Evolutionary conservation across 2,797 vertebrate genomes (phyloP).

Genomic region (Tamandua tetradactyla): DNA sequence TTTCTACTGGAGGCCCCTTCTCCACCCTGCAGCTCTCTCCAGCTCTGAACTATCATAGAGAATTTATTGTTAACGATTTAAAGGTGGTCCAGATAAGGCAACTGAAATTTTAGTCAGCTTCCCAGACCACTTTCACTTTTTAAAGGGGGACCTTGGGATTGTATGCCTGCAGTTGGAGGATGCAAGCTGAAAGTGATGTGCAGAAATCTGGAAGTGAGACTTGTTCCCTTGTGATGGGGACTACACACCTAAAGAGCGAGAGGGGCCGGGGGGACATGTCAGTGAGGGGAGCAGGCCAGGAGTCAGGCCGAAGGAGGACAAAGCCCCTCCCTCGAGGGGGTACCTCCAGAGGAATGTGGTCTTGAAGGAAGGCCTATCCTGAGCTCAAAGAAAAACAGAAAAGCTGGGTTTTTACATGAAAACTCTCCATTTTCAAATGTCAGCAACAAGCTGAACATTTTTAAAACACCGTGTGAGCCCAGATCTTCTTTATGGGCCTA

Average conservation of each 20-base stretch:
- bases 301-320: background rate
- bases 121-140: background rate
- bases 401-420: slow-evolving; percentile 1
- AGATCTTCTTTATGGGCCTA: background rate
- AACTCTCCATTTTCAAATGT: slow-evolving; percentile 39
- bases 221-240: background rate
- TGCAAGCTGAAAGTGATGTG: background rate
- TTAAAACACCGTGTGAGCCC: background rate
- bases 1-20: background rate
- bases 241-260: background rate
- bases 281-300: background rate
- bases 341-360: background rate
- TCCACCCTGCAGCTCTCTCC: background rate
- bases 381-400: background rate
- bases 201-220: background rate
- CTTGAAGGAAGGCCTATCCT: background rate
- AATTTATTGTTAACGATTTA: slow-evolving; percentile 23
- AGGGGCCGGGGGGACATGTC: background rate
- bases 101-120: background rate
- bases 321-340: background rate
- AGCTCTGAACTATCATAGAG: background rate
- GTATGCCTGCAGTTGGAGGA: background rate
- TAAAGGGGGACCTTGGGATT: background rate
- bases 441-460: background rate
- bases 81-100: background rate